Evolutionary conservation across 2,797 vertebrate species (phyloP), one percentile per base, ranked within the genome.

Genomic region (Meriones psammophilus): DNA sequence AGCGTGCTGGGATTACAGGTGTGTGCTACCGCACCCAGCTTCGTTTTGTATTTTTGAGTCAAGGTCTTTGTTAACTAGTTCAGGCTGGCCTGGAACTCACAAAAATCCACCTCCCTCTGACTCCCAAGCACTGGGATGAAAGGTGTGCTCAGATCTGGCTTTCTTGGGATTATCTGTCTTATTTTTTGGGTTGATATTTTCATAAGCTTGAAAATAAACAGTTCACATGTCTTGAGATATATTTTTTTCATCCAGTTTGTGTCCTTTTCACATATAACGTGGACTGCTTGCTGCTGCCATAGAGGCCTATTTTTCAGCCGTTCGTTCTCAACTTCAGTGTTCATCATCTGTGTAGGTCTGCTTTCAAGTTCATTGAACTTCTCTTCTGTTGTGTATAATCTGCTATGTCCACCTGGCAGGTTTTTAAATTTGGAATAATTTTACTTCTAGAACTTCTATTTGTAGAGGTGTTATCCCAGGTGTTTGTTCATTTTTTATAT

Each of bases 381-480:
- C 94, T 91, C 28, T 69, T 89, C 33, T 42, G 0, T 94, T 88
- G 7, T 92, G 36, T 96, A 17, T 8, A 64, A 20, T 94, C 18
- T 89, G 42, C 77, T 83, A 87, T 79, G 50, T 26, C 66, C n/a
- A 78, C 36, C 50, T 33, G 81, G 68, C 81, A 77, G 50, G 83
- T 84, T 93, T 96, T 88, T 77, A 78, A 68, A 92, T 69, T 97
- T 85, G 39, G 36, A 33, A 17, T 83, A 3, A 54, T 79, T 85
- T 91, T 74, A 73, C 81, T 79, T 94, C 10, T 86, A 60, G 64
- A 83, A 87, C 91, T 95, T 83, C 74, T n/a, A 64, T 66, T 92
- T 89, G 20, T 76, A 62, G 69, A 94, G 13, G 73, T 92, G 68
- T 85, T 93, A 79, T 17, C 54, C 3, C 3, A 17, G 68, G 46